phyloP scores from a whole-genome alignment of 2,797 vertebrate species.

The Lophura swinhoii region DNA sequence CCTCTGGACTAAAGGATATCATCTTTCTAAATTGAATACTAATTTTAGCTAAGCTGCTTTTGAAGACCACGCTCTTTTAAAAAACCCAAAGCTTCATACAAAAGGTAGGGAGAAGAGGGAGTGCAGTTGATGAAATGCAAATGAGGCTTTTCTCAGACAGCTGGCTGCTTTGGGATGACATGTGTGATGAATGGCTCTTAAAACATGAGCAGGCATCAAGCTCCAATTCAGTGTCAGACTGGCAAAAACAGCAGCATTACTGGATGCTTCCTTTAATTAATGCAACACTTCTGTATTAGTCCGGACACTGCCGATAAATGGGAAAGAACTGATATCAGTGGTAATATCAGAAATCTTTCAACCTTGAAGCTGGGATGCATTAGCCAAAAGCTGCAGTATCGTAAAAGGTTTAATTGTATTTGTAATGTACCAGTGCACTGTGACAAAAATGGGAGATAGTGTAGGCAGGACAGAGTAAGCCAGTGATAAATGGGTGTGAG shows the following conservation, averaged over 20 bases:
- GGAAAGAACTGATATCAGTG: constrained; percentile 82
- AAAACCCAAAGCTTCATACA: constrained; percentile 73
- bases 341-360: constrained; percentile 88
- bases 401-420: constrained; percentile 86
- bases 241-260: constrained; percentile 84
- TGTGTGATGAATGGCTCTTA: constrained; percentile 96
- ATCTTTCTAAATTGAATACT: constrained; percentile 78
- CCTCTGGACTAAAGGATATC: constrained; percentile 73
- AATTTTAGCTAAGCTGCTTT: constrained; percentile 81
- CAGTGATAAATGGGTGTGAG: constrained; percentile 86
- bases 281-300: constrained; percentile 82
- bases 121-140: constrained; percentile 89
- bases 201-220: constrained; percentile 91
- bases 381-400: constrained; percentile 82
- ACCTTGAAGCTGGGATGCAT: constrained; percentile 82
- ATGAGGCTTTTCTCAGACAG: constrained; percentile 89
- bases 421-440: constrained; percentile 86
- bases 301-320: constrained; percentile 83
- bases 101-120: constrained; percentile 67
- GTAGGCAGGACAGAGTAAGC: constrained; percentile 72
- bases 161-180: constrained; percentile 93
- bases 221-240: constrained; percentile 90
- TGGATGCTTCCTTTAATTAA: constrained; percentile 94
- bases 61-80: constrained; percentile 75
- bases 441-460: constrained; percentile 85